Evolutionary conservation across 2,113 vertebrate species (phyloP).

Genomic region (Bubalus kerabau): DNA sequence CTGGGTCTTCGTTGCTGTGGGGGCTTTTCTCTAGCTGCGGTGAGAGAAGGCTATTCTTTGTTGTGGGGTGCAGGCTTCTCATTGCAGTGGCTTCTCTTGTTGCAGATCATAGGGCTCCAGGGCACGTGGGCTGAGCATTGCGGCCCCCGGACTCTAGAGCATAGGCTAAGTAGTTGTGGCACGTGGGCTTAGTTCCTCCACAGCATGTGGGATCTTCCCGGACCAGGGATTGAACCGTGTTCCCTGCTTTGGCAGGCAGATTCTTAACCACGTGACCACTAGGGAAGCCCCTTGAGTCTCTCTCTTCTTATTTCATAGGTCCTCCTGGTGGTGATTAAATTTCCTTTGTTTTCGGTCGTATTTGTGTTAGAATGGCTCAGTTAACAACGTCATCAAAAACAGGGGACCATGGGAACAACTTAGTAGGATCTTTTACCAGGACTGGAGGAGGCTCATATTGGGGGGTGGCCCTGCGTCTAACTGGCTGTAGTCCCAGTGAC

Average conservation of each 20-base stretch:
- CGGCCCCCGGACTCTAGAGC: background rate
- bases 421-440: background rate
- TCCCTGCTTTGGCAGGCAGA: background rate
- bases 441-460: background rate
- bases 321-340: background rate
- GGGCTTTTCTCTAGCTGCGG: background rate
- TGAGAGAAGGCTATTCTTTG: background rate
- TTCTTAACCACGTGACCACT: background rate
- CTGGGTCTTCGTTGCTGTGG: background rate
- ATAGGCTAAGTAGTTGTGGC: background rate
- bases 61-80: background rate
- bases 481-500: background rate
- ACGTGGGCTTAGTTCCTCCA: background rate
- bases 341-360: background rate
- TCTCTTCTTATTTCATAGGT: background rate
- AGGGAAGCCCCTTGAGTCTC: background rate
- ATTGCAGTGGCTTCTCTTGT: background rate
- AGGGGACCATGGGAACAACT: background rate
- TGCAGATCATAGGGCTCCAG: background rate
- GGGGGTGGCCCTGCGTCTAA: background rate
- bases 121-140: background rate
- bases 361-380: background rate
- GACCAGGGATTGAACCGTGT: background rate
- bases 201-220: background rate
- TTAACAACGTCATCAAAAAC: background rate